These are phyloP conservation scores for Cyanistes caeruleus DNA, from an alignment of 2,113 vertebrate genomes.

Conservation along the genomic window DNA sequence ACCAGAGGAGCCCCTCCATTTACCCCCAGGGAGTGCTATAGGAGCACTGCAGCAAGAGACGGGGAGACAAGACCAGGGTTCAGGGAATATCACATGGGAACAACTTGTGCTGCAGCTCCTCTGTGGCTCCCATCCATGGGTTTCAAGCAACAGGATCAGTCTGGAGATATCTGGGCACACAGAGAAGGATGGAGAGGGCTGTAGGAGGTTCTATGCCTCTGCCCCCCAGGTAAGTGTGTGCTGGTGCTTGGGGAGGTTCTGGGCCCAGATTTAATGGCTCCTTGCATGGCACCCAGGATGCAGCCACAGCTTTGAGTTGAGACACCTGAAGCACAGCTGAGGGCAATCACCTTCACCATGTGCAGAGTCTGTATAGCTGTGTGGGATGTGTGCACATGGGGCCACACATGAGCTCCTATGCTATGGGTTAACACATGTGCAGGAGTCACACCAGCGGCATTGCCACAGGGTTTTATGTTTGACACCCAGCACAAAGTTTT, in stretches of 20 bases:
- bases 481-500: background rate
- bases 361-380: rapidly evolving
- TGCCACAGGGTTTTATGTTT: background rate
- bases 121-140: background rate
- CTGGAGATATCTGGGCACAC: background rate
- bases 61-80: rapidly evolving
- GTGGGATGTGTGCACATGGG: rapidly evolving
- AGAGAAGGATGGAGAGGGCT: background rate
- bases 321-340: background rate
- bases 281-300: background rate
- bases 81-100: background rate
- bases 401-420: background rate
- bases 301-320: background rate
- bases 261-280: background rate
- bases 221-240: rapidly evolving
- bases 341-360: background rate
- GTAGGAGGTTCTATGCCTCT: background rate
- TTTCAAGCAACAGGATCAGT: rapidly evolving
- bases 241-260: background rate
- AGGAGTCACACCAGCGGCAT: background rate
- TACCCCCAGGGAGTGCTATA: rapidly evolving
- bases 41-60: background rate
- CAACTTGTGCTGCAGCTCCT: background rate
- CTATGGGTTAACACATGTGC: rapidly evolving
- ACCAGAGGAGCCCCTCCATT: background rate